phyloP scores from a whole-genome alignment of 2,797 vertebrate genomes.

The Varecia variegata region DNA sequence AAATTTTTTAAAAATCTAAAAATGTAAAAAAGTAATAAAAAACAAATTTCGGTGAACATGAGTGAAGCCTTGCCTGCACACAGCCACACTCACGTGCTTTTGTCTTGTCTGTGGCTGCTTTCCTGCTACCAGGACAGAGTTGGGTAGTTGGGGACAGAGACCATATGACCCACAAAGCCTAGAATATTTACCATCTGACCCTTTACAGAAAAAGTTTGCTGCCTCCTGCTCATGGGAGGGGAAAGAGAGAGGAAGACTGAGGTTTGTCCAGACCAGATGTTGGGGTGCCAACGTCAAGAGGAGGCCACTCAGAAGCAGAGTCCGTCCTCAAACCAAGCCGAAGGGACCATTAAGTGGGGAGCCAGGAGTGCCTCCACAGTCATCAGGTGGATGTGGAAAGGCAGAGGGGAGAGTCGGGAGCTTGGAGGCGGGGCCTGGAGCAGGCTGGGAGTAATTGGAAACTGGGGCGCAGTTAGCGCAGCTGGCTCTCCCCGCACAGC shows the following conservation, averaged over 20 bases:
- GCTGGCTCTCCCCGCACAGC: no score
- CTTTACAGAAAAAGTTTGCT: background rate
- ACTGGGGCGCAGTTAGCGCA: background rate
- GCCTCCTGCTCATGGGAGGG: background rate
- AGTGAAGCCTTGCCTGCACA: background rate
- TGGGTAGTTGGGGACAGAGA: background rate
- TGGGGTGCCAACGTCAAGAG: no score
- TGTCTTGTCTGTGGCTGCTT: background rate
- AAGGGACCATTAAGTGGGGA: background rate
- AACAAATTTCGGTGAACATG: background rate
- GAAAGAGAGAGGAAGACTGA: background rate
- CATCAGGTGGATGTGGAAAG: background rate
- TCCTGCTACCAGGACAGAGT: background rate
- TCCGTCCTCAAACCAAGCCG: background rate
- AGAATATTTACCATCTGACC: background rate
- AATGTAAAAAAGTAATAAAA: background rate
- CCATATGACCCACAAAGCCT: background rate
- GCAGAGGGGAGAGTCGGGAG: background rate
- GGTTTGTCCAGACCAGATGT: background rate
- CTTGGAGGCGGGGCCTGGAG: background rate
- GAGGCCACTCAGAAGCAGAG: background rate
- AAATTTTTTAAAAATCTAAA: background rate
- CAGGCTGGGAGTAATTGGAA: background rate
- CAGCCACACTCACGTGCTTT: background rate
- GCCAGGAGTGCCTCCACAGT: background rate